A percentile compares a stretch with the other conserved stretches of the same genome.
These are phyloP conservation scores for Amphiprion ocellaris DNA, from an alignment of 2,113 vertebrate genomes.

Conservation along the genomic window DNA sequence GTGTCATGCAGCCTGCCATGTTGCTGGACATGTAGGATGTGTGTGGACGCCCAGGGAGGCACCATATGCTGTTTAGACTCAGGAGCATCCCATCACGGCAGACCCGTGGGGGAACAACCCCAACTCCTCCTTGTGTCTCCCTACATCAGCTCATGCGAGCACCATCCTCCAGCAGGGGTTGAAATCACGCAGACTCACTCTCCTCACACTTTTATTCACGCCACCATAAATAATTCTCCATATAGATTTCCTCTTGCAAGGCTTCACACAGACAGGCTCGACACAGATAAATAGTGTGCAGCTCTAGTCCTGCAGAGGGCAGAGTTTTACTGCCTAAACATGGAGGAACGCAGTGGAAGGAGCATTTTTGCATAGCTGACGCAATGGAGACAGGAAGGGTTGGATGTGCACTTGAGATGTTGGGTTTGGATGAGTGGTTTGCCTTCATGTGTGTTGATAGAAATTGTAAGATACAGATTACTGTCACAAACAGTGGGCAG, in stretches of 20 bases:
- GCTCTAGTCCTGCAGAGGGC: slow-evolving; percentile 84
- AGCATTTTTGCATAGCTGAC: slow-evolving; percentile 57
- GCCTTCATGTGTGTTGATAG: background rate
- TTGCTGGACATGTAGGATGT: slow-evolving; percentile 70
- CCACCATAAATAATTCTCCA: slow-evolving; percentile 44
- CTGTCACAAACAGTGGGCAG: background rate
- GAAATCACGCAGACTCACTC: slow-evolving; percentile 43
- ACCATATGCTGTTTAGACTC: slow-evolving; percentile 81
- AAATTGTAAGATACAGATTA: background rate
- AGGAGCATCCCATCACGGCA: slow-evolving; percentile 64
- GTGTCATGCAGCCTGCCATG: slow-evolving; percentile 51
- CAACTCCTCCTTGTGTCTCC: slow-evolving; percentile 57
- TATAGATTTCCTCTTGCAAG: slow-evolving; percentile 51
- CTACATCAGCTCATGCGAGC: slow-evolving; percentile 35
- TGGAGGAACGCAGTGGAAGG: slow-evolving; percentile 34
- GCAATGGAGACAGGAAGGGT: slow-evolving; percentile 1
- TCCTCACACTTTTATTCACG: slow-evolving; percentile 35
- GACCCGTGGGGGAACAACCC: slow-evolving; percentile 54
- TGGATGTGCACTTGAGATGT: slow-evolving; percentile 10
- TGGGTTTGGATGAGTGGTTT: slow-evolving; percentile 4
- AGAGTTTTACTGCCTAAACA: slow-evolving; percentile 82
- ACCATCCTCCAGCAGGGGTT: slow-evolving; percentile 47
- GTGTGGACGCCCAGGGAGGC: slow-evolving; percentile 78
- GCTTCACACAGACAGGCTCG: slow-evolving; percentile 15
- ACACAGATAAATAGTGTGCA: slow-evolving; percentile 46